Percentiles rank a stretch among this genome's conserved stretches.
phyloP scores from a whole-genome alignment of 2,113 vertebrate genomes.

The Perognathus longimembris region DNA sequence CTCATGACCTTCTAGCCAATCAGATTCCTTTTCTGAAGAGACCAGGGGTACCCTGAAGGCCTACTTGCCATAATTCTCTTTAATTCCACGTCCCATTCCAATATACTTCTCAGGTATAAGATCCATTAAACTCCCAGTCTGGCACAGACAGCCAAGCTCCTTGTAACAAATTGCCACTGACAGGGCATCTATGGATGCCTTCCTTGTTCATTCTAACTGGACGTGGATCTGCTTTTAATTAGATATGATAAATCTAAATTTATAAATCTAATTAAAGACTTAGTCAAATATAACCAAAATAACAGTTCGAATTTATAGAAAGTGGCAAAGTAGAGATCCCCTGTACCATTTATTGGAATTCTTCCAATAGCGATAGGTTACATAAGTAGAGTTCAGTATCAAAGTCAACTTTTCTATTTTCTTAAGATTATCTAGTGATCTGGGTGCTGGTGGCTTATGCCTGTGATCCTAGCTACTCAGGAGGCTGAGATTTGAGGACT shows the following conservation, averaged over 20 bases:
- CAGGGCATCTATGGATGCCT: not conserved
- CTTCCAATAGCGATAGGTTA: not conserved
- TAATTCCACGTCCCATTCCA: not conserved
- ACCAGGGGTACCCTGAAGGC: not conserved
- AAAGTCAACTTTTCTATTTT: not conserved
- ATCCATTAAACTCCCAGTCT: not conserved
- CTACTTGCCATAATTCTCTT: not conserved
- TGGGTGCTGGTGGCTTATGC: no score
- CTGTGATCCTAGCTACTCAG: no score
- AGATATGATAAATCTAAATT: no score
- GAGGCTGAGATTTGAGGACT: no score
- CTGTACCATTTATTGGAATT: not conserved
- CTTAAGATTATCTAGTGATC: not conserved
- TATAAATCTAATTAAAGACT: no score
- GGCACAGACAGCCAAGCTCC: not conserved
- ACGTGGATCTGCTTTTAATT: not conserved
- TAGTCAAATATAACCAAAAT: no score
- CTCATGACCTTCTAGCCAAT: not conserved
- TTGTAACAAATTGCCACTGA: not conserved
- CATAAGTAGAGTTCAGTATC: not conserved
- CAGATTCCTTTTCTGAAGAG: not conserved
- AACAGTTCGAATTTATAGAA: not conserved
- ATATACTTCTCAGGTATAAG: not conserved
- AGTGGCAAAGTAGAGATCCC: not conserved
- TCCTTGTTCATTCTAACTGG: not conserved